Percentiles rank a stretch among this genome's conserved stretches.
Evolutionary conservation across 2,113 vertebrate genomes (phyloP).

Genomic region (Mesembrinibis cayennensis): DNA sequence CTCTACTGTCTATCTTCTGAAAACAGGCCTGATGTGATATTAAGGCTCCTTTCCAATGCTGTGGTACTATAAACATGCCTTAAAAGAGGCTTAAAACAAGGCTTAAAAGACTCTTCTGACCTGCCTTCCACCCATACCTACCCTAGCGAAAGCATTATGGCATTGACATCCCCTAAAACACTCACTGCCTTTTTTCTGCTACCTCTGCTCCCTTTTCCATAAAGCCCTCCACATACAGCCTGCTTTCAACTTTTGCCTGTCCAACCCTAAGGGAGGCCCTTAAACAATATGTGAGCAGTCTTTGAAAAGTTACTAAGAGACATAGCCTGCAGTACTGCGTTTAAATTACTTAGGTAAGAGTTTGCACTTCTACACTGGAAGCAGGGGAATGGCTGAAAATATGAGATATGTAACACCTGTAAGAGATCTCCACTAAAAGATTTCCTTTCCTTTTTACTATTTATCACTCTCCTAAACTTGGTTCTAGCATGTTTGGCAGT

Average conservation of each 20-base stretch:
- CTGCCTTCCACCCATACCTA: neutral
- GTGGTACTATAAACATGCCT: neutral
- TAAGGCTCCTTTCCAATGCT: neutral
- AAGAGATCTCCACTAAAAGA: neutral
- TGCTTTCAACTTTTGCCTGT: neutral
- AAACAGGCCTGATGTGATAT: neutral
- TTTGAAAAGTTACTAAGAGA: neutral
- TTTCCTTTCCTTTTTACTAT: neutral
- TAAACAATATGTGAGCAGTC: neutral
- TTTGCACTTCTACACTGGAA: neutral
- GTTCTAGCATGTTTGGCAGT: neutral
- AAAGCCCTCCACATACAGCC: neutral
- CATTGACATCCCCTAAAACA: neutral
- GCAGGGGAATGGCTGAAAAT: neutral
- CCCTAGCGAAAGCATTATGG: neutral
- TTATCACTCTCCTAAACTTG: neutral
- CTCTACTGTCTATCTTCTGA: accelerated
- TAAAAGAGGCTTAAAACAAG: neutral
- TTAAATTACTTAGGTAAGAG: neutral
- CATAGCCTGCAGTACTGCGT: neutral
- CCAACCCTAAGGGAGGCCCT: neutral
- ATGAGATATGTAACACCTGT: neutral
- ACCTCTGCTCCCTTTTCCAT: neutral
- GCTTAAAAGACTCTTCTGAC: neutral
- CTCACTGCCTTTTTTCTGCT: neutral